Conservation (phyloP, 1,140 invertebrate genomes). For the Thaumetopoea pityocampa region DNA sequence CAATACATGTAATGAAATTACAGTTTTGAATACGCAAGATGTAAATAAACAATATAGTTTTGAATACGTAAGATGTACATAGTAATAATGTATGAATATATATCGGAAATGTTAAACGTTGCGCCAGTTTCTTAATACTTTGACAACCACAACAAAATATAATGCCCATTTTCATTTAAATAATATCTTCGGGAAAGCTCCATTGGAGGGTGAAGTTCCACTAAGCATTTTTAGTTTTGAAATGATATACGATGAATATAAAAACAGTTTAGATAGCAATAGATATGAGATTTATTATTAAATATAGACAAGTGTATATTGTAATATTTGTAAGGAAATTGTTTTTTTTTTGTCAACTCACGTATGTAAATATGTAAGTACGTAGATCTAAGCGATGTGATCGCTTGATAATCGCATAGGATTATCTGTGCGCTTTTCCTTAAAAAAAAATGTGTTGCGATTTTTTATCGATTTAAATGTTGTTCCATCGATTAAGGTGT, state of each 20-base stretch:
- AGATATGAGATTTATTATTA: slow-evolving; percentile 45
- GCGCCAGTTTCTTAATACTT: too few relatives aligned
- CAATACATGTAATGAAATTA: too few relatives aligned
- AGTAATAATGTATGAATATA: too few relatives aligned
- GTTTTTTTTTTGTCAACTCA: slow-evolving; percentile 44
- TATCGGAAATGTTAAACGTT: too few relatives aligned
- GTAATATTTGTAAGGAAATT: slow-evolving; percentile 37
- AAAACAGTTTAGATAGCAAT: slow-evolving; percentile 34
- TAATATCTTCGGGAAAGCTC: slow-evolving; percentile 16
- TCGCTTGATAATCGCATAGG: slow-evolving; percentile 31
- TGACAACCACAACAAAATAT: slow-evolving; percentile 6
- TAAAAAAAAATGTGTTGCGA: slow-evolving; percentile 25
- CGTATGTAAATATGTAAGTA: slow-evolving; percentile 66
- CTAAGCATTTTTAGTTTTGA: slow-evolving; percentile 21
- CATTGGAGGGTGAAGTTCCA: slow-evolving; percentile 14
- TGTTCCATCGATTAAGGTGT: slow-evolving; percentile 32
- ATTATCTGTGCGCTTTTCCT: slow-evolving; percentile 26
- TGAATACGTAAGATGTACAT: too few relatives aligned
- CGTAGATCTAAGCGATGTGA: slow-evolving; percentile 50
- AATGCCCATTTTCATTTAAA: slow-evolving; percentile 2
- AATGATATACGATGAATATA: slow-evolving; percentile 22
- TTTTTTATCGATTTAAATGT: slow-evolving; percentile 38
- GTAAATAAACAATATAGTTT: too few relatives aligned
- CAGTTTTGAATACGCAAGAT: too few relatives aligned
- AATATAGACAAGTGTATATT: slow-evolving; percentile 56